These are phyloP conservation scores for Ostrea edulis DNA, from an alignment of 1,140 invertebrate species.

Conservation along the genomic window DNA sequence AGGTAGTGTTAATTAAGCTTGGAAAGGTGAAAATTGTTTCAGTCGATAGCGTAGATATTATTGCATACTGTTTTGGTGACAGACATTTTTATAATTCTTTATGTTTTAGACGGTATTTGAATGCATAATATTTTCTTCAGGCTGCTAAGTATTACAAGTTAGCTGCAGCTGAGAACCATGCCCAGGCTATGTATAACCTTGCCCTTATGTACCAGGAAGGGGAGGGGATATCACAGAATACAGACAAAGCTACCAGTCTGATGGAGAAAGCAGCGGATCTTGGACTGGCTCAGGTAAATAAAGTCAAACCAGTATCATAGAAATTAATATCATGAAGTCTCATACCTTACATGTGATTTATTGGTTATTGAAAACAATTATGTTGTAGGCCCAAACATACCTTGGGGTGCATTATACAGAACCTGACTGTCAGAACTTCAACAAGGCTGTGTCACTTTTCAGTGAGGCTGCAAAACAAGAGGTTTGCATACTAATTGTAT, in stretches of 20 bases:
- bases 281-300: constrained; percentile 71
- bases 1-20: no score
- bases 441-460: constrained; percentile 68
- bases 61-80: no score
- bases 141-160: constrained; percentile 68
- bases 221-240: constrained; percentile 62
- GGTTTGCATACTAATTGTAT: constrained; percentile 53
- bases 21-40: no score
- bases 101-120: no score
- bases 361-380: not conserved
- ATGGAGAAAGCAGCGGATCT: constrained; percentile 70
- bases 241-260: constrained; percentile 61
- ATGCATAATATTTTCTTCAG: constrained; percentile 53
- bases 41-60: no score
- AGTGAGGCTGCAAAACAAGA: constrained; percentile 69
- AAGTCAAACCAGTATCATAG: not conserved
- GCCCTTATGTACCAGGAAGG: constrained; percentile 72
- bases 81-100: no score
- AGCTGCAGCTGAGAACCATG: constrained; percentile 71
- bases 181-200: constrained; percentile 73
- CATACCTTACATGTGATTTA: not conserved
- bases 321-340: not conserved
- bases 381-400: constrained; percentile 72
- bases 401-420: constrained; percentile 72
- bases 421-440: constrained; percentile 60